These are phyloP conservation scores for Rhinopithecus roxellana DNA, from an alignment of 2,113 vertebrate species.

Conservation along the genomic window DNA sequence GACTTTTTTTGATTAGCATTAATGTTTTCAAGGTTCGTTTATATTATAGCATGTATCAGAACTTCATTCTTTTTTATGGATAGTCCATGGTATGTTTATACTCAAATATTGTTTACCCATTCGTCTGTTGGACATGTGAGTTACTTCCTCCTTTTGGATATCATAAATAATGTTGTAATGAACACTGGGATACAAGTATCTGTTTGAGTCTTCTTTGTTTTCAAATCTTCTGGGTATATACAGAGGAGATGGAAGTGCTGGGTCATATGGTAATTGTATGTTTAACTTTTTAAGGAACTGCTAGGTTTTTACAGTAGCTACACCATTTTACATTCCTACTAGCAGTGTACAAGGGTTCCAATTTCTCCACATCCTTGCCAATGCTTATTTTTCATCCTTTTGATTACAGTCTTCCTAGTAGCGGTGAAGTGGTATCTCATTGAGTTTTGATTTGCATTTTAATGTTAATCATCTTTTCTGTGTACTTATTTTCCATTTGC, in stretches of 20 bases:
- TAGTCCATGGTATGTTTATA: neutral
- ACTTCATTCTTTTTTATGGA: neutral
- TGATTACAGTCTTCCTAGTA: neutral
- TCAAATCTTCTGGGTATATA: neutral
- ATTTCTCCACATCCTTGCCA: neutral
- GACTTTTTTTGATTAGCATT: neutral
- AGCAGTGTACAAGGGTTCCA: neutral
- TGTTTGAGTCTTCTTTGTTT: neutral
- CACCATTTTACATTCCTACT: neutral
- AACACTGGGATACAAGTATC: neutral
- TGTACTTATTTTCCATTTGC: neutral
- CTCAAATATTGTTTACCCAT: neutral
- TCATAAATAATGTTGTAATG: neutral
- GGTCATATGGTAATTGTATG: neutral
- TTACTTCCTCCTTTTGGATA: neutral
- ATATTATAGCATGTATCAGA: neutral
- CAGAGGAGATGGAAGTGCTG: neutral
- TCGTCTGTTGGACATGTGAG: neutral
- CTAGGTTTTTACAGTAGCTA: neutral
- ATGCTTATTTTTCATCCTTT: neutral
- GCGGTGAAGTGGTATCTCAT: neutral
- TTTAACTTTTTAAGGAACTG: neutral
- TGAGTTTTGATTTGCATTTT: slow-evolving; percentile 3
- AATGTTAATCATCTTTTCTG: neutral
- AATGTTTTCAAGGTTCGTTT: neutral